Conservation (phyloP, 2,797 vertebrate species). For the Naso thynnoides region DNA sequence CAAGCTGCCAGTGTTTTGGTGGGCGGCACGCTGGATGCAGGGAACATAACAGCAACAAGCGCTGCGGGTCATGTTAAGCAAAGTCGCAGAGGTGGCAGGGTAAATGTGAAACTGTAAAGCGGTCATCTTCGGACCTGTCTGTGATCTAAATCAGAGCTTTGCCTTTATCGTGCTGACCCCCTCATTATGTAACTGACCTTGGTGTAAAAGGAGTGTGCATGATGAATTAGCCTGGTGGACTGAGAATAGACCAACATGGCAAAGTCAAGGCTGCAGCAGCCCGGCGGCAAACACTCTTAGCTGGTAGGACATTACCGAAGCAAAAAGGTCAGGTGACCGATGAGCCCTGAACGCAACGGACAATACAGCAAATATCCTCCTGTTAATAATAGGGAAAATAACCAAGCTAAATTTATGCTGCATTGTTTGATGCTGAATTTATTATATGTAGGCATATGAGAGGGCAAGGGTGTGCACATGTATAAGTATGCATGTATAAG, state of each 20-base stretch:
- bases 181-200: conserved; percentile 73
- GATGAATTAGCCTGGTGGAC: conserved; percentile 76
- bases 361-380: conserved; percentile 24
- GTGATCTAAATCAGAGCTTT: conserved; percentile 72
- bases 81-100: conserved; percentile 51
- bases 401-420: conserved; percentile 4
- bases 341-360: conserved; percentile 34
- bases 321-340: conserved; percentile 39
- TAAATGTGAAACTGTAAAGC: conserved; percentile 48
- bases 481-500: conserved; percentile 42
- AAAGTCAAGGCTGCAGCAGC: conserved; percentile 72
- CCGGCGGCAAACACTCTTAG: conserved; percentile 26
- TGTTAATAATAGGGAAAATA: conserved; percentile 25
- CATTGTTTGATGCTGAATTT: conserved; percentile 34
- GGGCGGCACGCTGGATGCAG: conserved; percentile 7
- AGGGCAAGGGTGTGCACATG: conserved; percentile 14
- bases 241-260: conserved; percentile 57
- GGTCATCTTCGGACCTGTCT: conserved; percentile 47
- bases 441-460: conserved; percentile 17
- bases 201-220: conserved; percentile 58
- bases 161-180: conserved; percentile 72
- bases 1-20: conserved; percentile 50
- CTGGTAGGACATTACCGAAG: conserved; percentile 38
- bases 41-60: conserved; percentile 45
- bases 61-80: conserved; percentile 42